phyloP scores from a whole-genome alignment of 2,113 vertebrate species.

The Sebastes fasciatus region DNA sequence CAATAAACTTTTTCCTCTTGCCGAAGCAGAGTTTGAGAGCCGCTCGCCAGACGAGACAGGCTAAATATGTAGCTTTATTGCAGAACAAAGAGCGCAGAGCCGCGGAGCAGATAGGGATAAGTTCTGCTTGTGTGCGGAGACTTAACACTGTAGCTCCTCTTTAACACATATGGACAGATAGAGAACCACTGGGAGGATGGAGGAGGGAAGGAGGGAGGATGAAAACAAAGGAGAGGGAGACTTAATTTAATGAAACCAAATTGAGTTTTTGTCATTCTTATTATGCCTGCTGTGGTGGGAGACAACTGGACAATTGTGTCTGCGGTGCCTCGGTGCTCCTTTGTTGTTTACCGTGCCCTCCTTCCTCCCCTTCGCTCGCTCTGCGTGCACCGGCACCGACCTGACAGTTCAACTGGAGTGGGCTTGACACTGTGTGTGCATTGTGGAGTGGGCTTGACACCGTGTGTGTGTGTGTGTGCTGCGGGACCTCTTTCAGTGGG shows the following conservation, averaged over 20 bases:
- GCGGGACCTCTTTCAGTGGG: conserved; percentile 29
- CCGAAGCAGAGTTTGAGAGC: conserved; percentile 7
- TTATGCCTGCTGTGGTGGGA: conserved; percentile 8
- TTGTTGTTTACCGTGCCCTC: conserved; percentile 16
- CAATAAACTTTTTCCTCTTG: neutral
- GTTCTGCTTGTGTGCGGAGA: conserved; percentile 44
- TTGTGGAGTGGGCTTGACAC: conserved; percentile 20
- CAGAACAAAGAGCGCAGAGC: conserved; percentile 37
- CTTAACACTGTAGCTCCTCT: conserved; percentile 28
- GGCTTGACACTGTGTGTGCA: conserved; percentile 32
- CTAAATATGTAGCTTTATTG: conserved; percentile 42
- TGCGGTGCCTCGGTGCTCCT: conserved; percentile 4
- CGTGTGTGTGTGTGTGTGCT: conserved; percentile 30
- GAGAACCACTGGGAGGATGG: neutral
- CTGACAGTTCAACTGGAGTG: conserved; percentile 59
- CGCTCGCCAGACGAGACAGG: conserved; percentile 18
- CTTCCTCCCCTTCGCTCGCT: conserved; percentile 23
- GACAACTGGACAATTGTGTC: conserved; percentile 2
- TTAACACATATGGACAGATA: conserved; percentile 24
- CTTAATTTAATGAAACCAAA: conserved; percentile 18
- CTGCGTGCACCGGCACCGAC: conserved; percentile 16
- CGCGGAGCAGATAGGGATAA: conserved; percentile 35
- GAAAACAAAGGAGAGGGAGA: neutral
- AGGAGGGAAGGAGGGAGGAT: neutral
- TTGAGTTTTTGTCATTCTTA: neutral